Base-by-base conservation (phyloP, 2,113 vertebrate genomes). In the Lasiurus cinereus region DNA sequence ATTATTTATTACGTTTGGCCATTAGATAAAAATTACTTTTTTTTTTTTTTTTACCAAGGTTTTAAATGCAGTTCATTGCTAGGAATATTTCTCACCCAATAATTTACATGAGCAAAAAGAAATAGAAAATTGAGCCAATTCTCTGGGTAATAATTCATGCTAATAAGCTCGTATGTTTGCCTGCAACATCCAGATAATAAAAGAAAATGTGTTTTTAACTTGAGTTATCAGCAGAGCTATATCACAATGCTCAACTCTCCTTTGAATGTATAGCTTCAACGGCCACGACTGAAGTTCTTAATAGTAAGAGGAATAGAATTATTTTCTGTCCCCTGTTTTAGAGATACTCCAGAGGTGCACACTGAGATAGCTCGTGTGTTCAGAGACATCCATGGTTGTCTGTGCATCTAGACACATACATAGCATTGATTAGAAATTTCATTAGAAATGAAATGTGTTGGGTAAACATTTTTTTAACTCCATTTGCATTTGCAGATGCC, bases 121-220 rank as follows among this genome's bases (percentile, higher is more conserved):
- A 96, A 79, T 79, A 59, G 92, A 95, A 97, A 97, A 93, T 9
- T 29, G 46, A 93, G 46, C 56, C 79, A 87, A 72, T 74, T 95
- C 90, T 93, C 74, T 91, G 86, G 69, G 33, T 94, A 85, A 82
- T 94, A 91, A 94, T 85, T 92, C 78, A 92, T 27, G 15, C 64
- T 94, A 88, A 92, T 85, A 91, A 50, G 18, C 50, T 84, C 31
- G 31, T 91, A 43, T 74, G 39, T 83, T 93, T 95, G 64, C 74
- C 74, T 74, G 64, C 64, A 86, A 83, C 52, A 91, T 76, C 64
- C 83, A 93, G 89, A 94, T 72, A 95, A 95, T 88, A 70, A 84
- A 79, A 96, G 54, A 74, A 96, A 95, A 89, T 54, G 74, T 94
- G 54, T 88, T 92, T 85, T 89, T 92, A 74, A 64, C 88, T 96